Evolutionary conservation across 2,888 invertebrate species (phyloP).

Genomic region (Chouioia cunea): DNA sequence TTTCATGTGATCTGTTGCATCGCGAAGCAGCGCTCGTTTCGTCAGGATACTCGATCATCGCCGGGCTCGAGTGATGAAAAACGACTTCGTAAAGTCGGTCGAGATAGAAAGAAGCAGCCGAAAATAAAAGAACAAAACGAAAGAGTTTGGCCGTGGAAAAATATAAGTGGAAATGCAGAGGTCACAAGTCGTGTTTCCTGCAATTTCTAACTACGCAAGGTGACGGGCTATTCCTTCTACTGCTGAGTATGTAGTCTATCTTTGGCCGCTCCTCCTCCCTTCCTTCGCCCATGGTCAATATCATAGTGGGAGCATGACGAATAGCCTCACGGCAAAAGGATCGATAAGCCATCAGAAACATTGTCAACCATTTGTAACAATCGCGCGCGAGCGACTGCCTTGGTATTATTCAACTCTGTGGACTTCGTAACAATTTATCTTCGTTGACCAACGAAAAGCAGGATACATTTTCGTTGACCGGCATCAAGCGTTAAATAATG

Average conservation of each 20-base stretch:
- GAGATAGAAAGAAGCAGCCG: constrained; percentile 2
- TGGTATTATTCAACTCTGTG: constrained; percentile 39
- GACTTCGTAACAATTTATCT: constrained; percentile 47
- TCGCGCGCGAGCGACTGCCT: constrained; percentile 26
- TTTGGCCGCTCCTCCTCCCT: neutral
- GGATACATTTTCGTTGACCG: constrained; percentile 32
- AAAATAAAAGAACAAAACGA: constrained; percentile 9
- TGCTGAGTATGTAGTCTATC: constrained; percentile 1
- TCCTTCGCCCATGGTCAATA: constrained; percentile 31
- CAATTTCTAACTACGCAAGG: constrained; percentile 34
- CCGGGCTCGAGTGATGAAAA: constrained; percentile 26
- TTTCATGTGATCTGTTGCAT: constrained; percentile 33
- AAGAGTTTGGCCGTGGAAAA: neutral
- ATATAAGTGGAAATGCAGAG: constrained; percentile 13
- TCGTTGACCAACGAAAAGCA: constrained; percentile 36
- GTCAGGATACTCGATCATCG: constrained; percentile 40
- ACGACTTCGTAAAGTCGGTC: constrained; percentile 26
- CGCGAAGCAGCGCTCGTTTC: constrained; percentile 27
- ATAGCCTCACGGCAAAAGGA: constrained; percentile 45
- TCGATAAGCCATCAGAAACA: constrained; percentile 49
- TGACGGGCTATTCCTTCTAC: neutral
- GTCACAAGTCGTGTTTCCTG: constrained; percentile 15
- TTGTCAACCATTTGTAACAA: constrained; percentile 52
- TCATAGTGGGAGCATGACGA: constrained; percentile 42
- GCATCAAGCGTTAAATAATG: constrained; percentile 37